Evolutionary conservation across 2,888 invertebrate species (phyloP).

Genomic region (Nephrotoma guestfalica): DNA sequence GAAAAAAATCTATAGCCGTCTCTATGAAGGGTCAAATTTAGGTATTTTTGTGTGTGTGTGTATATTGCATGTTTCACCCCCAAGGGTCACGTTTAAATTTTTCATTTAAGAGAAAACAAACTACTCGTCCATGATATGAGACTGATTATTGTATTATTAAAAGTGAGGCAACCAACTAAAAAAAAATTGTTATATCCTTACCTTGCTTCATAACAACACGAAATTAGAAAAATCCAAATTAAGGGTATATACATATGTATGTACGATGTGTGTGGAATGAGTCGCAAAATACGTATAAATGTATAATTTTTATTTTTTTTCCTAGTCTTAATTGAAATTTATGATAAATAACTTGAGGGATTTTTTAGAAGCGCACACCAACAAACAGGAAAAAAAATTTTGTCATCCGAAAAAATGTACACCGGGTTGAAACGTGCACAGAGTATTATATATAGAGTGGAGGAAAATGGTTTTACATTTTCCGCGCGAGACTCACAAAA

Average conservation of each 20-base stretch:
- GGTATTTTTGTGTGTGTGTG: neutral
- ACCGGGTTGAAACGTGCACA: neutral
- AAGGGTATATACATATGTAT: neutral
- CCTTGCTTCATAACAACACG: neutral
- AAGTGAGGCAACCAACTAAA: neutral
- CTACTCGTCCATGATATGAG: neutral
- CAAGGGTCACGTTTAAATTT: neutral
- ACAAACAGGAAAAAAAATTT: neutral
- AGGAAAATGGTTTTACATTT: neutral
- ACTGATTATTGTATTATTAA: neutral
- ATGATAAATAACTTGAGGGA: conserved; percentile 2
- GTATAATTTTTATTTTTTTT: neutral
- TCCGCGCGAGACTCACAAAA: neutral
- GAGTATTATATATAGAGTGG: neutral
- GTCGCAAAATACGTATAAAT: neutral
- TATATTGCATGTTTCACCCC: neutral
- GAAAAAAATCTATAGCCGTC: neutral
- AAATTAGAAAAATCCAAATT: neutral
- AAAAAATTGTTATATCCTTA: neutral
- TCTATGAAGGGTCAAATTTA: neutral
- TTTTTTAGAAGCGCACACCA: neutral
- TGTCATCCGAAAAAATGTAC: neutral
- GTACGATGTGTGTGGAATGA: neutral
- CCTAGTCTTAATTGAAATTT: neutral
- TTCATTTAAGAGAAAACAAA: neutral